These are phyloP conservation scores for Gallinago media DNA, from an alignment of 2,113 vertebrate genomes.

Conservation along the genomic window DNA sequence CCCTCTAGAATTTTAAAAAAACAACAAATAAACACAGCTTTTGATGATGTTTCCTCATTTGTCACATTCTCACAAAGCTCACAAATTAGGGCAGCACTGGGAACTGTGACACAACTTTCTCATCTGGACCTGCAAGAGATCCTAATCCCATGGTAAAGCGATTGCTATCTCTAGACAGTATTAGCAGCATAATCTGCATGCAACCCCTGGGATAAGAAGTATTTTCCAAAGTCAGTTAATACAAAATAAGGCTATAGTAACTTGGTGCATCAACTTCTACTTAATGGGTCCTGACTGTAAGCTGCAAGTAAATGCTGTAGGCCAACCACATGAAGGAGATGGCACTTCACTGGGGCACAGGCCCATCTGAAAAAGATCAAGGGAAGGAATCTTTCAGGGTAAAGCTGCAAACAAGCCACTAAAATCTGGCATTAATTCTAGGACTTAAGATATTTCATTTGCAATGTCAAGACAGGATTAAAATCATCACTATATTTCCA, in stretches of 20 bases:
- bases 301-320: neutral
- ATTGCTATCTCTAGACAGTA: slow-evolving; percentile 20
- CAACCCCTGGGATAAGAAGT: neutral
- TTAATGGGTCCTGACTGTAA: neutral
- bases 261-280: neutral
- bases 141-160: slow-evolving; percentile 6
- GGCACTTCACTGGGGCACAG: neutral
- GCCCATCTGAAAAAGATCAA: neutral
- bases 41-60: neutral
- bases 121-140: slow-evolving; percentile 5
- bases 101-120: slow-evolving; percentile 12
- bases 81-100: neutral
- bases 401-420: neutral
- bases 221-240: slow-evolving; percentile 32
- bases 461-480: neutral
- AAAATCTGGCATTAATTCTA: neutral
- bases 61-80: neutral
- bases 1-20: neutral
- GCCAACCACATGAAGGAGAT: neutral
- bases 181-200: slow-evolving; percentile 33
- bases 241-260: neutral
- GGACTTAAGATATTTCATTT: neutral
- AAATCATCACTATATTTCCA: neutral
- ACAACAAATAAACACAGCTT: neutral
- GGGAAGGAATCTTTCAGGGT: neutral